phyloP scores from a whole-genome alignment of 2,113 vertebrate genomes.

The Phoenicopterus ruber region DNA sequence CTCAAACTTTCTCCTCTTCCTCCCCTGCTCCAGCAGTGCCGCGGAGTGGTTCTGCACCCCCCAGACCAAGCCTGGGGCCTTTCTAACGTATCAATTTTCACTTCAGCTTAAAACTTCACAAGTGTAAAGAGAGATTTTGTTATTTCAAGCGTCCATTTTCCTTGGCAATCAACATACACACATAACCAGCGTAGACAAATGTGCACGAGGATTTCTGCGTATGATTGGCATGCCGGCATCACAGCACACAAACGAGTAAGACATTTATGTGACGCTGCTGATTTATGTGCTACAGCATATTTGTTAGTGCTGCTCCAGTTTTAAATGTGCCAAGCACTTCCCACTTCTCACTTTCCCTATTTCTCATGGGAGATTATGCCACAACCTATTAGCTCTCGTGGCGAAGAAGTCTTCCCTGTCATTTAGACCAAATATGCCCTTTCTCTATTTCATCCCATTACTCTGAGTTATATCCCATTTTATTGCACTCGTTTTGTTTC shows the following conservation, averaged over 20 bases:
- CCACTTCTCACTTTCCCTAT: background rate
- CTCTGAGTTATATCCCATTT: background rate
- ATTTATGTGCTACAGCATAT: background rate
- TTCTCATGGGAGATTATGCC: constrained; percentile 44
- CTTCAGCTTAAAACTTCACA: background rate
- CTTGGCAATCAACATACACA: background rate
- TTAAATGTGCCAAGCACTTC: background rate
- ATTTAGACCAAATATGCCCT: constrained; percentile 14
- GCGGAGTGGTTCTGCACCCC: background rate
- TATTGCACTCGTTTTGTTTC: background rate
- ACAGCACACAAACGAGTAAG: accelerated
- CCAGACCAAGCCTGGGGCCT: background rate
- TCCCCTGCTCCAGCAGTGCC: background rate
- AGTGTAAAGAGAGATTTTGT: background rate
- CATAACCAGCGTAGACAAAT: background rate
- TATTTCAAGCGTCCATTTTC: background rate
- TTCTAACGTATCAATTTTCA: accelerated
- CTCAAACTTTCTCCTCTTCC: background rate
- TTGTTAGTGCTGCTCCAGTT: background rate
- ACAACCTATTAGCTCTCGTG: constrained; percentile 9
- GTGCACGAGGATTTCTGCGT: background rate
- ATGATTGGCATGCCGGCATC: accelerated
- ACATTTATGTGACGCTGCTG: background rate
- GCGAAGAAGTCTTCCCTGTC: background rate
- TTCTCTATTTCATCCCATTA: constrained; percentile 39